Percentiles rank a stretch among this genome's conserved stretches.
phyloP scores from a whole-genome alignment of 2,113 vertebrate species.

The Spilogale gracilis region DNA sequence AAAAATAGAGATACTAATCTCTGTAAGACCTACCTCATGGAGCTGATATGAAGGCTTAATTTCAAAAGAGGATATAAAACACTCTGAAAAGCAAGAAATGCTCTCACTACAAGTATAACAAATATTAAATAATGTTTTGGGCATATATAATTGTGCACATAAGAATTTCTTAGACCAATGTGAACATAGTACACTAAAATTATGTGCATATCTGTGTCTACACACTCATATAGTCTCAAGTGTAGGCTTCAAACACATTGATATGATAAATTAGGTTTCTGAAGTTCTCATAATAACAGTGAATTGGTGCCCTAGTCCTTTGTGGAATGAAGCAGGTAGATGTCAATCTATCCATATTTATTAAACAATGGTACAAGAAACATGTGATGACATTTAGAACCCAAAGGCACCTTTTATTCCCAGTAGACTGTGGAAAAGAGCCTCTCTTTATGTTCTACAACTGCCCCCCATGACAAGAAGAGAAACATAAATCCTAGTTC shows the following conservation, averaged over 20 bases:
- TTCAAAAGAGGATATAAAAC: background rate
- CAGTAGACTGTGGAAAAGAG: background rate
- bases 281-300: background rate
- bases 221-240: background rate
- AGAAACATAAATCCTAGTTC: background rate
- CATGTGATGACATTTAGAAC: background rate
- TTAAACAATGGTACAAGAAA: background rate
- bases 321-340: background rate
- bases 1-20: background rate
- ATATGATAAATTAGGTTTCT: background rate
- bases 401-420: background rate
- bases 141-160: background rate
- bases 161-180: slow-evolving; percentile 21
- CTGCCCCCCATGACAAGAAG: background rate
- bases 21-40: background rate
- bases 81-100: background rate
- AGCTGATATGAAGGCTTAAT: background rate
- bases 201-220: background rate
- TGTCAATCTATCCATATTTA: background rate
- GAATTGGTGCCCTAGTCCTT: background rate
- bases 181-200: slow-evolving; percentile 21
- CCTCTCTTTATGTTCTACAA: background rate
- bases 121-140: background rate
- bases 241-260: background rate
- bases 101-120: background rate